Evolutionary conservation across 2,888 invertebrate genomes (phyloP), one percentile per base, ranked within the genome.

Genomic region (Piscicola geometra): DNA sequence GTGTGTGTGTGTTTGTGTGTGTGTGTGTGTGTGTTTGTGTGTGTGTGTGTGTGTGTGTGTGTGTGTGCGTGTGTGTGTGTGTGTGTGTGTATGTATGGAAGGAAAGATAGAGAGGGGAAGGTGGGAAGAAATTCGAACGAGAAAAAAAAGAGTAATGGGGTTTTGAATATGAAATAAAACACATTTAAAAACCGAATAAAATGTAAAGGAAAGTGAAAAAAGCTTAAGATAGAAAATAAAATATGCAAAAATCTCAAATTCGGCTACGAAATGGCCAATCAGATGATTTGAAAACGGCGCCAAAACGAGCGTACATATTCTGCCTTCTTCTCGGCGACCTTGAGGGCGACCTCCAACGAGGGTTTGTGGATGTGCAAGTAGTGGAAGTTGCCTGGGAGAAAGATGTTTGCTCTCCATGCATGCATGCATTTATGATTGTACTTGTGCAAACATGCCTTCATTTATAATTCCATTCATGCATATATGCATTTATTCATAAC

Each of bases 301-400:
- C n/a, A n/a, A n/a, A n/a, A n/a, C n/a, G n/a, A n/a, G n/a, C n/a
- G n/a, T n/a, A 84, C 84, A 80, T 82, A 83, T 73, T 83, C 82
- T 64, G 78, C 75, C 69, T 82, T 81, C 52, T 80, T 79, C 82
- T 81, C 82, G 64, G 81, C 81, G 21, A 79, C 78, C 41, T 82
- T 79, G 35, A 84, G 79, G 0, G 83, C 81, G 25, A 79, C 79
- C 33, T 80, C 81, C 12, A 84, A 77, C 28, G 82, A 81, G 36
- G 86, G 85, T 78, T 85, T 85, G 75, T 81, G 80, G 56, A 85
- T 83, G 79, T 84, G 82, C 18, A 86, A 81, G 75, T 85, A 86
- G 71, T 82, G 79, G 78, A 80, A 84, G 41, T 81, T 82, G 73
- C 85, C 85, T 85, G 78, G 12, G 12, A n/a, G 12, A 25, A 32